Percentiles rank a stretch among this genome's conserved stretches.
Evolutionary conservation across 1,140 invertebrate species (phyloP).

Genomic region (Eueides isabella): DNA sequence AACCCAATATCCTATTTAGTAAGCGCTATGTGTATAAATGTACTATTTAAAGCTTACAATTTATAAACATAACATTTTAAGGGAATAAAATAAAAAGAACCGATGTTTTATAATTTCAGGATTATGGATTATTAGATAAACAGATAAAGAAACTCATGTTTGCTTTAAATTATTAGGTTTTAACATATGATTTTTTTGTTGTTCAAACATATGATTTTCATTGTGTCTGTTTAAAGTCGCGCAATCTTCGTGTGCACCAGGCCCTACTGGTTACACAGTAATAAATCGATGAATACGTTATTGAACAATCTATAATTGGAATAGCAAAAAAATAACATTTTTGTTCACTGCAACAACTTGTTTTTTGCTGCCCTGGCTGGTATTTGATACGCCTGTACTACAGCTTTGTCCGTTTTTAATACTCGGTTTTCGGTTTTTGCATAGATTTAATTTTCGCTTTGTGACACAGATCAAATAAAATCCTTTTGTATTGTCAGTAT

Average conservation of each 20-base stretch:
- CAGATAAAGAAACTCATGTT: too few relatives aligned
- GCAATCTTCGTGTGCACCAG: neutral
- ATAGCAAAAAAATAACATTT: neutral
- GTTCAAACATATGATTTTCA: neutral
- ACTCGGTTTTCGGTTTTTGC: slow-evolving; percentile 12
- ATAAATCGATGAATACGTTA: neutral
- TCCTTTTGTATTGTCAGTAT: neutral
- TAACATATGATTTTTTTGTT: too few relatives aligned
- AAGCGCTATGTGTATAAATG: too few relatives aligned
- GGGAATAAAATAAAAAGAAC: too few relatives aligned
- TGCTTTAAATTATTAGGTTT: too few relatives aligned
- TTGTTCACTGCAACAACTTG: neutral
- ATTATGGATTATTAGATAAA: too few relatives aligned
- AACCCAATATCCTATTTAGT: too few relatives aligned
- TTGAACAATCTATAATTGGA: slow-evolving; percentile 8
- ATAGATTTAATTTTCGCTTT: slow-evolving; percentile 21
- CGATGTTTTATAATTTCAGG: too few relatives aligned
- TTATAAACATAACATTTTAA: too few relatives aligned
- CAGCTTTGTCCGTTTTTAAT: slow-evolving; percentile 26
- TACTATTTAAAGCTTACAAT: too few relatives aligned
- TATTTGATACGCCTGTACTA: slow-evolving; percentile 23
- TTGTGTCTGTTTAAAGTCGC: neutral
- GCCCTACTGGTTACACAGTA: neutral
- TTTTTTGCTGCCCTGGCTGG: neutral
- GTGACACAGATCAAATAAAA: slow-evolving; percentile 21